Evolutionary conservation across 2,113 vertebrate genomes (phyloP).

Genomic region (Amazona vittata): DNA sequence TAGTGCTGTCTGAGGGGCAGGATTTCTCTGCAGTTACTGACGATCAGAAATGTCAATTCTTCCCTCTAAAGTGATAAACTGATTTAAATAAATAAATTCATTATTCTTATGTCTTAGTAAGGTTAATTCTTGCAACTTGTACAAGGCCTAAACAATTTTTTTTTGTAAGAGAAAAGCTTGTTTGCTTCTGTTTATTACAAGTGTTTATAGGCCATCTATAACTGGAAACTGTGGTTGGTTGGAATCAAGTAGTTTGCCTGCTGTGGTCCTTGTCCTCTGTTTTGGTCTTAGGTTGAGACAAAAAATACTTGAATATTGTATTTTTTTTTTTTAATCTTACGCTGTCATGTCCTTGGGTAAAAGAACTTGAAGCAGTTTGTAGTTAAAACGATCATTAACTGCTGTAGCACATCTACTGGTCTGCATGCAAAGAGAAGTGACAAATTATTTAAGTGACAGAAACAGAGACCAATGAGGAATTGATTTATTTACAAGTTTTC

Average conservation of each 20-base stretch:
- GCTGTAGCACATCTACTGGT: neutral
- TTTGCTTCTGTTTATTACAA: neutral
- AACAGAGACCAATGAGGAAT: neutral
- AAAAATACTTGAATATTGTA: neutral
- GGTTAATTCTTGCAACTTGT: neutral
- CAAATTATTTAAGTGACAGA: neutral
- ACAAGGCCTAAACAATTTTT: neutral
- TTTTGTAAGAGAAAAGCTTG: neutral
- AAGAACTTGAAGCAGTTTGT: neutral
- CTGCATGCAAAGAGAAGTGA: neutral
- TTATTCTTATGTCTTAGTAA: neutral
- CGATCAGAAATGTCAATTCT: neutral
- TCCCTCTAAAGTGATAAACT: neutral
- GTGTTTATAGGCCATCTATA: neutral
- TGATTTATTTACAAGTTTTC: neutral
- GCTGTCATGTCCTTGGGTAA: neutral
- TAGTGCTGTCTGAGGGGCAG: neutral
- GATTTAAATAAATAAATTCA: neutral
- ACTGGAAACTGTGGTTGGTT: neutral
- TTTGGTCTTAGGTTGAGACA: neutral
- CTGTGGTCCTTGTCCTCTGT: neutral
- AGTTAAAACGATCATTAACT: neutral
- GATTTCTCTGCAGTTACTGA: neutral
- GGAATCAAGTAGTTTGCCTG: neutral
- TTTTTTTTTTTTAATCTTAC: neutral